Base-by-base conservation (phyloP, 2,888 invertebrate species). In the Dolichomitus sp. region DNA sequence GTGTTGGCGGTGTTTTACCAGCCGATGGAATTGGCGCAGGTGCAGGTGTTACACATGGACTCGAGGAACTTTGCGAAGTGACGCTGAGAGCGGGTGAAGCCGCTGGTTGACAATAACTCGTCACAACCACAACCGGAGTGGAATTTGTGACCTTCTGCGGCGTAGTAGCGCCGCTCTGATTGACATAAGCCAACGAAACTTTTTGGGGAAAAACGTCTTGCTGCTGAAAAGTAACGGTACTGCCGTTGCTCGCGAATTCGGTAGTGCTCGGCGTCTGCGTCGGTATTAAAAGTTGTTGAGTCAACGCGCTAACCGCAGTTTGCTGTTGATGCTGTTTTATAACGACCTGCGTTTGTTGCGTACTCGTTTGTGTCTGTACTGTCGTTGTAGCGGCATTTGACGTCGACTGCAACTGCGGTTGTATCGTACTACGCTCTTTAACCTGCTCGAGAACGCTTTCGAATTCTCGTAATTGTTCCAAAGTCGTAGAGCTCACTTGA, bases 361-460 rank as follows among this genome's bases (percentile, higher is more conserved):
- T 87, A 4, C 87, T 88, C 4, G 92, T 92, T 75, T 92, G 93
- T 0, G 93, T 91, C 68, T 93, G 92, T 1, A 90, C 92, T 0
- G 93, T 91, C 9, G 88, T 88, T 1, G 90, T 90, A 2, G 80
- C 81, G 0, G 88, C 86, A 4, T 88, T 90, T 1, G 91, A 85
- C 9, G 80, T 84, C 1, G 88, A 85, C 30, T 86, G 86, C n/a
- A 89, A 84, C 33, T 90, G 91, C 0, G 95, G 95, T 84, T 95
- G 95, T 4, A 95, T 96, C 30, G 95, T 96, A 87, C 96, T 97
- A 81, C 97, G 94, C 91, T 97, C 97, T 90, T 97, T 97, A 0
- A 97, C 97, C 94, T 97, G 97, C 89, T 97, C 97, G 81, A 97
- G 94, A 0, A 97, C 97, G 94, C 97, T 96, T 91, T 97, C 97